These are phyloP conservation scores for Molothrus aeneus DNA, from an alignment of 2,797 vertebrate species.

Conservation along the genomic window DNA sequence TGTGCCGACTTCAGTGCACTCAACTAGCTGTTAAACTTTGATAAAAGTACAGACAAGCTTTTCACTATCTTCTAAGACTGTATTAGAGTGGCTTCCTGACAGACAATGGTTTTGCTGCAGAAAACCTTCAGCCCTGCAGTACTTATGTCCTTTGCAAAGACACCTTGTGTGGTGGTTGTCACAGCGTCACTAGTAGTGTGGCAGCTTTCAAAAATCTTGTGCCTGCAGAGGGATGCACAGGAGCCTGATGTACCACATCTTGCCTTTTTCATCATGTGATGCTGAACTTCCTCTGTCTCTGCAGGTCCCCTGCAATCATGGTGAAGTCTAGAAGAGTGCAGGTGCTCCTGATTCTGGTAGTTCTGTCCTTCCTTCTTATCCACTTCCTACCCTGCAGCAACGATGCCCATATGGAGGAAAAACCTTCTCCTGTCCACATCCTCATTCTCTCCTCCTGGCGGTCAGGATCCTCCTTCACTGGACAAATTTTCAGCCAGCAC, in stretches of 20 bases:
- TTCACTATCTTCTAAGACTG: background rate
- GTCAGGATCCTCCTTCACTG: conserved; percentile 93
- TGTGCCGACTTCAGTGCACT: background rate
- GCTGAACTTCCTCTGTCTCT: background rate
- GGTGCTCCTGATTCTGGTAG: conserved; percentile 72
- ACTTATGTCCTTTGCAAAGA: background rate
- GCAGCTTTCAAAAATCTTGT: background rate
- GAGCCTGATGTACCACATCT: background rate
- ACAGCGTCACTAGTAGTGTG: background rate
- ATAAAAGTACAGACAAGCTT: background rate
- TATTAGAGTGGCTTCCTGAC: background rate
- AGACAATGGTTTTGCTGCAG: background rate
- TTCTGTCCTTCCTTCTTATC: conserved; percentile 73
- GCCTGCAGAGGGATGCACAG: background rate
- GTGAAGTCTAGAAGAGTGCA: background rate
- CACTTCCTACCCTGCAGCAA: conserved; percentile 36
- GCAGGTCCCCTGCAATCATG: conserved; percentile 38
- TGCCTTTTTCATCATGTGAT: background rate
- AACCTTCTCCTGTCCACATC: conserved; percentile 75
- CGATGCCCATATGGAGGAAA: background rate
- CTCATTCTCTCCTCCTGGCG: conserved; percentile 93
- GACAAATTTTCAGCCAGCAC: conserved; percentile 93
- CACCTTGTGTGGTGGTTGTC: background rate
- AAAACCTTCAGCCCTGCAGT: background rate
- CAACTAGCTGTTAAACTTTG: background rate